These are phyloP conservation scores for Holothuria scabra DNA, from an alignment of 53 echinoderm and acorn worm species.

Conservation along the genomic window DNA sequence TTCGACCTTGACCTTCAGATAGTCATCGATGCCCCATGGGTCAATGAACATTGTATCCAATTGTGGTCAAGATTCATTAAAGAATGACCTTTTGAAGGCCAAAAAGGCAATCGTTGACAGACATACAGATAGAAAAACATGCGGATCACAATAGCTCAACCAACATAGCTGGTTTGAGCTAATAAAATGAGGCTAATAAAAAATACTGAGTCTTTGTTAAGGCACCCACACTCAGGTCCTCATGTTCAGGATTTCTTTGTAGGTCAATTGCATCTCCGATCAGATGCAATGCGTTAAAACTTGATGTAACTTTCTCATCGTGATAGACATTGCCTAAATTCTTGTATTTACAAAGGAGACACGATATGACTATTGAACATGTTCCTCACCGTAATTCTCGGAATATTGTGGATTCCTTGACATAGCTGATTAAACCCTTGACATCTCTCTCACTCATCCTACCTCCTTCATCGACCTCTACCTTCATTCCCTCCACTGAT, in stretches of 20 bases:
- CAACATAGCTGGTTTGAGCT: too few species aligned
- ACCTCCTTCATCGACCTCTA: conserved; percentile 34
- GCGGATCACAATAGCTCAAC: too few species aligned
- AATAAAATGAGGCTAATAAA: neutral
- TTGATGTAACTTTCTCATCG: conserved; percentile 22
- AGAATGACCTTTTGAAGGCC: too few species aligned
- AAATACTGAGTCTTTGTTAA: neutral
- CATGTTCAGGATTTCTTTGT: neutral
- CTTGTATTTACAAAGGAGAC: conserved; percentile 2
- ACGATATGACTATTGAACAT: conserved; percentile 29
- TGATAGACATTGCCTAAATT: conserved; percentile 20
- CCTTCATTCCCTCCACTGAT: conserved; percentile 21
- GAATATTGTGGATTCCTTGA: conserved; percentile 18
- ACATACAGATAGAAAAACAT: too few species aligned
- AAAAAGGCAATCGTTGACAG: too few species aligned
- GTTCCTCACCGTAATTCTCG: conserved; percentile 32
- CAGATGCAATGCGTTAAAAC: conserved; percentile 9
- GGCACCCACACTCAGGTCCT: neutral
- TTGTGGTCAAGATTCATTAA: too few species aligned
- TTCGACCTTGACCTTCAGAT: too few species aligned
- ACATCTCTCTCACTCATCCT: conserved; percentile 23
- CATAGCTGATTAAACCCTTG: conserved; percentile 17
- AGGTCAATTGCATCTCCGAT: conserved; percentile 25
- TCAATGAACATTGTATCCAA: too few species aligned
- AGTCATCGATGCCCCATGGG: too few species aligned